Conservation (phyloP, 2,113 vertebrate genomes). For the Xiphias gladius region DNA sequence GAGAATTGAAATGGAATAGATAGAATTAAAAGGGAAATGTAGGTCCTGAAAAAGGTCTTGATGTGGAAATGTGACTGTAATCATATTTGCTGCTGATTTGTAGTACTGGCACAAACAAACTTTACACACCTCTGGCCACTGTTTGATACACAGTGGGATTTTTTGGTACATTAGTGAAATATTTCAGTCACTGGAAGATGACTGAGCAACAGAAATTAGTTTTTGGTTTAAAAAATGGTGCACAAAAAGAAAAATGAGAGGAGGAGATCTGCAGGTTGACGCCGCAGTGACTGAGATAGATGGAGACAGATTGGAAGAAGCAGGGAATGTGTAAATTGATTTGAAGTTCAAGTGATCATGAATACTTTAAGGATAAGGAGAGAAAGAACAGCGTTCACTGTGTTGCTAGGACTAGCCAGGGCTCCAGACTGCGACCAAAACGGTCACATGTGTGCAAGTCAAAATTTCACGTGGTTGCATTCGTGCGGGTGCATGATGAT, state of each 20-base stretch:
- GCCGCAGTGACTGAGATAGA: constrained; percentile 1
- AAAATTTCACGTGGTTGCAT: too few species aligned
- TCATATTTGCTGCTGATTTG: too few species aligned
- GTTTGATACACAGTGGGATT: not conserved
- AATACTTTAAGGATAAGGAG: constrained; percentile 62
- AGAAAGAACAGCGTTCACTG: constrained; percentile 30
- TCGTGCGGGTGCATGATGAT: too few species aligned
- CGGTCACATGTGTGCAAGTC: too few species aligned
- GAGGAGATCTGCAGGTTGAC: not conserved
- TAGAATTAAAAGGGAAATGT: too few species aligned
- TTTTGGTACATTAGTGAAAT: not conserved
- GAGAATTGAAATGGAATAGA: not conserved
- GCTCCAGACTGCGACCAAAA: too few species aligned
- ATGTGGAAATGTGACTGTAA: too few species aligned
- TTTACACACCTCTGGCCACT: not conserved
- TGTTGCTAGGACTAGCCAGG: constrained; percentile 32
- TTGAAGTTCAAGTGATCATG: constrained; percentile 67
- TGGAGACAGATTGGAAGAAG: not conserved
- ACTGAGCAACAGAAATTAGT: not conserved
- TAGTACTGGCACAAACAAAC: not conserved
- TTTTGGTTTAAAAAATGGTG: not conserved
- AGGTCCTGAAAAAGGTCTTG: too few species aligned
- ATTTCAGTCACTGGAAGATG: not conserved
- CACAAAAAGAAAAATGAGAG: not conserved
- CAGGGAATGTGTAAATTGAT: constrained; percentile 68